These are phyloP conservation scores for Andinoacara biseriatus DNA, from an alignment of 2,113 vertebrate species.

Conservation along the genomic window DNA sequence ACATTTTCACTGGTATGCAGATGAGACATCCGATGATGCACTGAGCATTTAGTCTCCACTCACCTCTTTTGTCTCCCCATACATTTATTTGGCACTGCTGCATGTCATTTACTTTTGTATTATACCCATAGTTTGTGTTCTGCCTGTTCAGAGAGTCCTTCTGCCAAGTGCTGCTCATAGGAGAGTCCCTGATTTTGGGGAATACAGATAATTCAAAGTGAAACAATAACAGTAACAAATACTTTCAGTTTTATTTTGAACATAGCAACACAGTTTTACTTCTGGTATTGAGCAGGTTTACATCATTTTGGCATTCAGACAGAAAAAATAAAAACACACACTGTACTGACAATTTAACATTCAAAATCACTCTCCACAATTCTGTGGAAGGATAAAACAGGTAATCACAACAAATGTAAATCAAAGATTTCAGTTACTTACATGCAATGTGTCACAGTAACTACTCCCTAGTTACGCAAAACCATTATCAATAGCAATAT, in stretches of 20 bases:
- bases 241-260: constrained; percentile 1
- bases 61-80: no score
- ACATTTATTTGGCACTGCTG: no score
- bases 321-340: not conserved
- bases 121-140: no score
- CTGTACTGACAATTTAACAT: not conserved
- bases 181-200: no score
- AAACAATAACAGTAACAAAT: not conserved
- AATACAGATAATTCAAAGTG: not conserved
- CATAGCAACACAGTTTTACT: not conserved
- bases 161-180: no score
- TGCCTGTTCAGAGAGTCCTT: no score
- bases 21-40: no score
- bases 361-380: not conserved
- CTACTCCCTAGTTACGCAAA: not conserved
- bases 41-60: no score
- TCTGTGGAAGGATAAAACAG: not conserved
- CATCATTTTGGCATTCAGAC: not conserved
- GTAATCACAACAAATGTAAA: not conserved
- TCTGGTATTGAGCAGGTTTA: not conserved
- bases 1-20: no score
- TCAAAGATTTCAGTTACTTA: not conserved
- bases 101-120: no score
- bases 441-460: not conserved
- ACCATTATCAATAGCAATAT: no score